Evolutionary conservation across 2,888 invertebrate genomes (phyloP).

Genomic region (Melanostoma scalare): DNA sequence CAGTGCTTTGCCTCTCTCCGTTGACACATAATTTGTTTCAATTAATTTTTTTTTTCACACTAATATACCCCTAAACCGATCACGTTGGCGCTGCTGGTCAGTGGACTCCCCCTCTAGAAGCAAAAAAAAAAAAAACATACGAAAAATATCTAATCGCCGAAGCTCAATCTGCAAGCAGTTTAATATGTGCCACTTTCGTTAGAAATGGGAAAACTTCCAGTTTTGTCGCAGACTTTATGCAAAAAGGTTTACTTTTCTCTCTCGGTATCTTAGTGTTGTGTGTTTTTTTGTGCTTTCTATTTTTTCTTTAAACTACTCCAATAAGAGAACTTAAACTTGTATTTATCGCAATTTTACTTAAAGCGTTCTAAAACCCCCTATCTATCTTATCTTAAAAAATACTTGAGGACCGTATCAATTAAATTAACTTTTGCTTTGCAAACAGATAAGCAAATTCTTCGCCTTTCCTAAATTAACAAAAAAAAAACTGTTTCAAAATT

Average conservation of each 20-base stretch:
- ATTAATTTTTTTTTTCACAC: constrained; percentile 42
- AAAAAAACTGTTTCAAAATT: constrained; percentile 21
- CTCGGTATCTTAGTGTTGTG: constrained; percentile 65
- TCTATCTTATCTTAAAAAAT: constrained; percentile 66
- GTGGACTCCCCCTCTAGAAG: constrained; percentile 31
- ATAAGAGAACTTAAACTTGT: constrained; percentile 57
- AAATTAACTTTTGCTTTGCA: constrained; percentile 66
- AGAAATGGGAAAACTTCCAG: constrained; percentile 76
- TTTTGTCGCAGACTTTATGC: constrained; percentile 80
- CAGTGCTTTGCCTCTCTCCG: constrained; percentile 15
- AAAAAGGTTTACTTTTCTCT: constrained; percentile 78
- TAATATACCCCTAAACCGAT: constrained; percentile 55
- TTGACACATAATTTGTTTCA: constrained; percentile 30
- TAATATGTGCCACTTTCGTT: constrained; percentile 62
- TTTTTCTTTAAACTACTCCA: constrained; percentile 51
- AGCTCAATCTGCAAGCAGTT: constrained; percentile 65
- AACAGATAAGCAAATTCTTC: constrained; percentile 62
- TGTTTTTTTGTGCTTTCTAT: constrained; percentile 60
- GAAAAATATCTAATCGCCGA: constrained; percentile 57
- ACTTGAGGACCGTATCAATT: constrained; percentile 63
- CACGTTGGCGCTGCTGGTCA: constrained; percentile 63
- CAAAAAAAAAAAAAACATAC: constrained; percentile 24
- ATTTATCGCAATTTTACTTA: constrained; percentile 48
- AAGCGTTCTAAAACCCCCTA: constrained; percentile 46
- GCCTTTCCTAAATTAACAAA: constrained; percentile 30